Conservation (phyloP, 2,113 vertebrate species). For the Lepidothrix coronata region DNA sequence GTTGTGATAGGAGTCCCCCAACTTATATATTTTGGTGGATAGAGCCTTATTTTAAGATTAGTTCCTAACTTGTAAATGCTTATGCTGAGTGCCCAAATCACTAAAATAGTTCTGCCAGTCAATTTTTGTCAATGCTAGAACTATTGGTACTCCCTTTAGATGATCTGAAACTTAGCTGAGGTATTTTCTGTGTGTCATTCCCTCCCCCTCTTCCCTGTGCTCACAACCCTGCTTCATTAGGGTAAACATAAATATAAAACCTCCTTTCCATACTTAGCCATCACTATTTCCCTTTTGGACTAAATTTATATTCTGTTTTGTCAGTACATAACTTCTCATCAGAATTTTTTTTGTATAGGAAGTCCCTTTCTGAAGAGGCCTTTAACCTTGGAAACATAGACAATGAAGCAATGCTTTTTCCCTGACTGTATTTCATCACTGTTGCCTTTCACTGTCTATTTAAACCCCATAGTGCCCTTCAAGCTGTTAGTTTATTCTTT, state of each 20-base stretch:
- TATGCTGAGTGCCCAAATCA: background rate
- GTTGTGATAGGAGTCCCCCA: background rate
- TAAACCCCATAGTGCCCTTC: background rate
- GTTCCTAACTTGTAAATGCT: background rate
- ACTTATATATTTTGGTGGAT: background rate
- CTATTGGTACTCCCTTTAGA: background rate
- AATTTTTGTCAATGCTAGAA: background rate
- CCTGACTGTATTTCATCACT: background rate
- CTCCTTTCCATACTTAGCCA: background rate
- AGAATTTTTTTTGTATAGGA: background rate
- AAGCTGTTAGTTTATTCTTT: background rate
- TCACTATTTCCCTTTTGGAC: background rate
- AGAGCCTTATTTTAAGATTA: background rate
- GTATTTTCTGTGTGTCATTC: background rate
- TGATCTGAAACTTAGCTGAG: background rate
- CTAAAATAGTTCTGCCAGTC: background rate
- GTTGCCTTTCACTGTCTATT: background rate
- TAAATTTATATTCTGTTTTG: background rate
- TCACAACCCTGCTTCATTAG: background rate
- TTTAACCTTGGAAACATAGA: background rate
- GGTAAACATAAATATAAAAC: background rate
- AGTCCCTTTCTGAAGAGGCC: background rate
- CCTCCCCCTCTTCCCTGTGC: background rate
- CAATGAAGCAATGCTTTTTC: background rate
- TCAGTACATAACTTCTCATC: background rate